Conservation (phyloP, 1,140 invertebrate species). For the Bombus turneri region DNA sequence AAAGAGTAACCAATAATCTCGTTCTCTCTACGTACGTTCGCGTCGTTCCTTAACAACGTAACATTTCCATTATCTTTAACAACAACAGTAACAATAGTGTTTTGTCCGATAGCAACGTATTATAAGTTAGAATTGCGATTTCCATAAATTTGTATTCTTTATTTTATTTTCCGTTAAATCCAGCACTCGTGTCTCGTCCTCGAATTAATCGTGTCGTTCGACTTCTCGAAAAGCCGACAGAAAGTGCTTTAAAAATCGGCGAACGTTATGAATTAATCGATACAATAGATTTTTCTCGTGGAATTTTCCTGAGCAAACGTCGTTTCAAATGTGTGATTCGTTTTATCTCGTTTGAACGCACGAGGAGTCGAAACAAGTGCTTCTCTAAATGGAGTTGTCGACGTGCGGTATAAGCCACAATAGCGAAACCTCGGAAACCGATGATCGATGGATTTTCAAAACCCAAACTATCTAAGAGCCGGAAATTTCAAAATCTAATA, state of each 20-base stretch:
- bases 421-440: slow-evolving; percentile 6
- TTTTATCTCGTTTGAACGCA: slow-evolving; percentile 8
- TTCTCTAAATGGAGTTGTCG: slow-evolving; percentile 11
- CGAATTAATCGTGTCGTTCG: slow-evolving; percentile 9
- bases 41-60: slow-evolving; percentile 69
- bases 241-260: slow-evolving; percentile 10
- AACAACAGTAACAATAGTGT: slow-evolving; percentile 78
- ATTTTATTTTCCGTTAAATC: background rate
- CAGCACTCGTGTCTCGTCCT: slow-evolving; percentile 44
- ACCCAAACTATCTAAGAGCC: background rate
- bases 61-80: slow-evolving; percentile 74
- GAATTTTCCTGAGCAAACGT: slow-evolving; percentile 14
- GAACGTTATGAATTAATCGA: background rate
- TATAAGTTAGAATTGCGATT: slow-evolving; percentile 50
- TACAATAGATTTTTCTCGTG: background rate
- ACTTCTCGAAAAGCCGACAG: background rate
- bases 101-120: slow-evolving; percentile 64
- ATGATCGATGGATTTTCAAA: background rate
- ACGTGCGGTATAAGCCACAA: slow-evolving; percentile 34
- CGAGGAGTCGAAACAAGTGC: slow-evolving; percentile 50
- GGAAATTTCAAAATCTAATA: background rate
- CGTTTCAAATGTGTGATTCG: slow-evolving; percentile 13
- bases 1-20: slow-evolving; percentile 20
- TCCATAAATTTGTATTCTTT: background rate
- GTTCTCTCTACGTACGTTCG: background rate